These are phyloP conservation scores for Coregonus clupeaformis DNA, from an alignment of 2,113 vertebrate genomes.

Conservation along the genomic window DNA sequence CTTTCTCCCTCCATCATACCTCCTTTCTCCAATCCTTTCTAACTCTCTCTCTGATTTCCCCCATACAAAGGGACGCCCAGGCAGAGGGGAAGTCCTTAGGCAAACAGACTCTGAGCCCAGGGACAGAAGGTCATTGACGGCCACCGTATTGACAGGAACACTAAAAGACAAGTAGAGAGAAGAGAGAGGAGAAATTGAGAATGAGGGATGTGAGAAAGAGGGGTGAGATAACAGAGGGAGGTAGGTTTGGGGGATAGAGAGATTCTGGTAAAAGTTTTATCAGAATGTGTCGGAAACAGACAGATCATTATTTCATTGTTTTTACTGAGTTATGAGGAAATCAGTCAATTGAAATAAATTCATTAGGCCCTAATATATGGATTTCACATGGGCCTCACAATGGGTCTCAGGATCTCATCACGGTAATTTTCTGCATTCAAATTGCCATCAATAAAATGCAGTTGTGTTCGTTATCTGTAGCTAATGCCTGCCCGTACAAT, in stretches of 20 bases:
- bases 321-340: too few species aligned
- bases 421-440: too few species aligned
- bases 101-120: conserved; percentile 61
- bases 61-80: conserved; percentile 47
- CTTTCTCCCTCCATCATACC: conserved; percentile 35
- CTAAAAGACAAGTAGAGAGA: conserved; percentile 45
- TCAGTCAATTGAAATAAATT: too few species aligned
- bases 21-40: conserved; percentile 66
- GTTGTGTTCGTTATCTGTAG: too few species aligned
- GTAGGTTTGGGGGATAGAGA: neutral
- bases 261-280: neutral
- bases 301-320: neutral
- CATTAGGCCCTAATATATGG: too few species aligned
- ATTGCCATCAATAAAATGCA: too few species aligned
- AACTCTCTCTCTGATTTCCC: neutral
- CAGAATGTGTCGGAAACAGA: neutral
- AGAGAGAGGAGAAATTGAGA: neutral
- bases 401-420: too few species aligned
- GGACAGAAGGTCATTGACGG: conserved; percentile 68
- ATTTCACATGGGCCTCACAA: too few species aligned
- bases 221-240: neutral
- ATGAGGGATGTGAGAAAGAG: neutral
- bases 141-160: conserved; percentile 46
- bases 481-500: too few species aligned
- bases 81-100: conserved; percentile 54